Percentiles rank a stretch among this genome's conserved stretches.
These are phyloP conservation scores for Manacus vitellinus DNA, from an alignment of 2,113 vertebrate genomes.

Conservation along the genomic window DNA sequence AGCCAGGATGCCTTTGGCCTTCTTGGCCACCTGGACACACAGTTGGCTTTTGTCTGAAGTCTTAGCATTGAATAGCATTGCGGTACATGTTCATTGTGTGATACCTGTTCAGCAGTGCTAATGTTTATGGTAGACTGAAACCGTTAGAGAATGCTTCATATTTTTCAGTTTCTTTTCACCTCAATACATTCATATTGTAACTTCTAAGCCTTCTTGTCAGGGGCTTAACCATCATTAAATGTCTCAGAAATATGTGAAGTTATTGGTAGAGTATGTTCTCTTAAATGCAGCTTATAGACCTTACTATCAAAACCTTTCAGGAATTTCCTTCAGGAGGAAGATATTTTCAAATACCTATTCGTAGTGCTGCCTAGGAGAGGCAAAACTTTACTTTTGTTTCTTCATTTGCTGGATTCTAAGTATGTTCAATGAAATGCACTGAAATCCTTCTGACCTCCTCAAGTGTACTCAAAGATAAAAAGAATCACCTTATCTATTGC, in stretches of 20 bases:
- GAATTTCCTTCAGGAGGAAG: not conserved
- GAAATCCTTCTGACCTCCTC: constrained; percentile 51
- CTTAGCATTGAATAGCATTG: not conserved
- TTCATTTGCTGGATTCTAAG: not conserved
- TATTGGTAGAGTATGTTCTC: not conserved
- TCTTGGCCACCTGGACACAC: not conserved
- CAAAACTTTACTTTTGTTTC: not conserved
- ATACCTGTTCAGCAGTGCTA: not conserved
- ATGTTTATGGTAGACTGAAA: not conserved
- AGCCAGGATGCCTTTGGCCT: not conserved
- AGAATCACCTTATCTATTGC: not conserved
- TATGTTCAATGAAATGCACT: not conserved
- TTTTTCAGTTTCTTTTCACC: not conserved
- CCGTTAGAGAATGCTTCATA: not conserved
- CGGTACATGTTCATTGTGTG: not conserved
- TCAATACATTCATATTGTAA: not conserved
- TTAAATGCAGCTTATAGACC: not conserved
- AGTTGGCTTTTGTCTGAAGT: not conserved
- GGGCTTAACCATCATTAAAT: not conserved
- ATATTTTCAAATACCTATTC: not conserved
- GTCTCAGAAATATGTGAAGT: not conserved
- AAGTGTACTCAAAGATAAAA: not conserved
- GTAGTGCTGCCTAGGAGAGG: constrained; percentile 39
- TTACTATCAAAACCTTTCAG: not conserved
- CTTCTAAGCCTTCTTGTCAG: not conserved